Evolutionary conservation across 2,888 invertebrate genomes (phyloP), one percentile per base, ranked within the genome.

Genomic region (Meteorus colon): DNA sequence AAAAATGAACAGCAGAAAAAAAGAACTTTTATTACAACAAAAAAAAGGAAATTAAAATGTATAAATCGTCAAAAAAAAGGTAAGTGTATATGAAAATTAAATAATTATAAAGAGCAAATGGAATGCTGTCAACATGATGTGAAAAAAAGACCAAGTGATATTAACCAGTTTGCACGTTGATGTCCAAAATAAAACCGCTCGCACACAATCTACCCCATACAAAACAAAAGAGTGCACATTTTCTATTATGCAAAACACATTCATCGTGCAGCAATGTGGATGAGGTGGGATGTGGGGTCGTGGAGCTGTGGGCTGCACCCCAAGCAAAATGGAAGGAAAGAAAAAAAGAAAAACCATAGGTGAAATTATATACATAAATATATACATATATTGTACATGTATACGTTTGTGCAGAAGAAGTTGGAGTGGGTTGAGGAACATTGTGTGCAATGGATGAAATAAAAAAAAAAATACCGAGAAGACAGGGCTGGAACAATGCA

Each of bases 211-310:
- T 41, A 5, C 41, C 41, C 41, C 41, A 66, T 41, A 45, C 16
- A 24, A 24, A 24, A 45, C 41, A 67, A 37, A 67, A 67, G 41
- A 67, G 45, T 37, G 45, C n/a, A 24, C 24, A 41, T 67, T 67
- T 67, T 67, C 67, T 45, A 67, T 67, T 67, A 67, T 67, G 67
- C 67, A 67, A 67, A 67, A 45, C 67, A 67, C 67, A 67, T 67
- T 45, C 67, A 41, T 67, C 45, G 41, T 67, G 41, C 41, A 41
- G 24, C 4, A 16, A 45, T 16, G 48, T 48, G 24, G 27, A 45
- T 45, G 27, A 45, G 41, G 41, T 37, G 27, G 45, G 45, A 45
- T 41, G 41, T 67, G 37, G n/a, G 10, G 24, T 27, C 27, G 67
- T 16, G n/a, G 6, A 67, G 45, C 27, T 10, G 27, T 27, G 67